Evolutionary conservation across 2,113 vertebrate genomes (phyloP).

Genomic region (Micronisus gabar): DNA sequence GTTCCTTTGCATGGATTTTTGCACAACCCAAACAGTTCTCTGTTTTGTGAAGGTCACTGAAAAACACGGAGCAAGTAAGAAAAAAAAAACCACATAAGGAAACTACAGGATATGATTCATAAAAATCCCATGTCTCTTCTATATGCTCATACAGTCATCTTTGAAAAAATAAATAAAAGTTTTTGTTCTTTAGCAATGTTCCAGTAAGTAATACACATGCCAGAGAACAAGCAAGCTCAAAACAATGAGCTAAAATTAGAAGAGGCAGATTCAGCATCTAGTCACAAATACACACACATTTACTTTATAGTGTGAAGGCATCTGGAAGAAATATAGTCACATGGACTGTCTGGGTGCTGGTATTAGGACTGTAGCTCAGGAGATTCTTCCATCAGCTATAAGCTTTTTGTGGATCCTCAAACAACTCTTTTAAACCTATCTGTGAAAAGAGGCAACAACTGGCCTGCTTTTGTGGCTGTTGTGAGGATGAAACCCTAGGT

Average conservation of each 20-base stretch:
- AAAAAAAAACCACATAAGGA: constrained; percentile 55
- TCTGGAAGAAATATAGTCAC: constrained; percentile 58
- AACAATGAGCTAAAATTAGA: constrained; percentile 56
- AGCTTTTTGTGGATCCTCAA: background rate
- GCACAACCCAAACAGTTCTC: constrained; percentile 55
- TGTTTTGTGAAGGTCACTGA: constrained; percentile 63
- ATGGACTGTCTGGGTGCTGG: constrained; percentile 5
- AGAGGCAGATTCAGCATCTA: constrained; percentile 44
- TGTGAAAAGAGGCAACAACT: background rate
- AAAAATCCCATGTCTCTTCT: constrained; percentile 74
- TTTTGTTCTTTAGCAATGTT: constrained; percentile 67
- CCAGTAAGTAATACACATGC: constrained; percentile 47
- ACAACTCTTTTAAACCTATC: background rate
- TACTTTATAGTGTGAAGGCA: constrained; percentile 37
- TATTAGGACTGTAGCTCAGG: background rate
- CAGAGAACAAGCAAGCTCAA: constrained; percentile 37
- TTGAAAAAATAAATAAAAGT: constrained; percentile 64
- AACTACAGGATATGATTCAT: constrained; percentile 80
- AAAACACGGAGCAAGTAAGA: constrained; percentile 56
- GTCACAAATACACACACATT: constrained; percentile 21
- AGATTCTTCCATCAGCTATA: background rate
- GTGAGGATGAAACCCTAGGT: background rate
- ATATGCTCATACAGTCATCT: constrained; percentile 60
- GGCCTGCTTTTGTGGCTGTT: background rate
- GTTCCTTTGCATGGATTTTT: background rate